Evolutionary conservation across 2,113 vertebrate species (phyloP).

Genomic region (Mungos mungo): DNA sequence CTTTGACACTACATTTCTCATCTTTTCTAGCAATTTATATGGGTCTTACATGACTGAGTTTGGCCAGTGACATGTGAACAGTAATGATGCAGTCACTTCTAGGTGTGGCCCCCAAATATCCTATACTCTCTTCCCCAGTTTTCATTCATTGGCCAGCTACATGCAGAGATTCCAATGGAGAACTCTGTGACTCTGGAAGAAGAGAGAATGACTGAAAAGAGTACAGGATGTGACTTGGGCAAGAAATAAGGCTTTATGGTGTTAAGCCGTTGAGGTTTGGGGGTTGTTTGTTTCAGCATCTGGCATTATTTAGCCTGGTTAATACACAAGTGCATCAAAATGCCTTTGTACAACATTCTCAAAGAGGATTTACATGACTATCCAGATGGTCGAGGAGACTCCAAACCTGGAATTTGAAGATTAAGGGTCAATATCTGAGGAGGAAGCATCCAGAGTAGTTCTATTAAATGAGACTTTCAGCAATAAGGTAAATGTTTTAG

Average conservation of each 20-base stretch:
- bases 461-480: background rate
- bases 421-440: background rate
- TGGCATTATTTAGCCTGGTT: background rate
- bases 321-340: background rate
- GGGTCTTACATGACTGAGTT: background rate
- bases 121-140: background rate
- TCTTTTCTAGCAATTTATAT: background rate
- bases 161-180: background rate
- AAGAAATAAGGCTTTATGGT: constrained; percentile 6
- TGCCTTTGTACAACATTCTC: background rate
- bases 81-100: background rate
- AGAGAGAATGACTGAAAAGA: background rate
- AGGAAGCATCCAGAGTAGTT: background rate
- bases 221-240: background rate
- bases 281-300: background rate
- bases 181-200: background rate
- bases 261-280: background rate
- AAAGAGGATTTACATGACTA: background rate
- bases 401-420: background rate
- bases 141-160: background rate
- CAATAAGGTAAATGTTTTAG: background rate
- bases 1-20: background rate
- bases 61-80: background rate
- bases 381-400: background rate
- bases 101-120: background rate